Conservation (phyloP, 1,140 invertebrate genomes). For the Aphaenogaster ashmeadi region DNA sequence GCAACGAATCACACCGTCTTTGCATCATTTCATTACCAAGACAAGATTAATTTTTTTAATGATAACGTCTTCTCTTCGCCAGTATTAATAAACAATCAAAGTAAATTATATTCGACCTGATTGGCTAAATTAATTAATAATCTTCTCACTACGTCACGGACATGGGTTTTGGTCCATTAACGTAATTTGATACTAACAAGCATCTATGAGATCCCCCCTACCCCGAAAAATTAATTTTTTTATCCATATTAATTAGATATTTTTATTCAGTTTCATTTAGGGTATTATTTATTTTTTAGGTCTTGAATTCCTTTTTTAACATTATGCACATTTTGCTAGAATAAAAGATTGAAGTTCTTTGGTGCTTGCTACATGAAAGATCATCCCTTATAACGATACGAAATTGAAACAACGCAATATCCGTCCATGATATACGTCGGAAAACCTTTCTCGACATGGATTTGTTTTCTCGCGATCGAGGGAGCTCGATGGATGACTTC, state of each 20-base stretch:
- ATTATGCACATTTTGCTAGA: not conserved
- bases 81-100: too few relatives aligned
- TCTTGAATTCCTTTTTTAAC: not conserved
- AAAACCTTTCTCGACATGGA: not conserved
- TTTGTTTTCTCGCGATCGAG: not conserved
- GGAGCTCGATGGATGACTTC: conserved; percentile 11
- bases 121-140: too few relatives aligned
- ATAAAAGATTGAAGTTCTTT: not conserved
- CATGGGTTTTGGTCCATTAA: too few relatives aligned
- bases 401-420: not conserved
- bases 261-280: not conserved
- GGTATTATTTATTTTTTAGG: not conserved
- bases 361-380: not conserved
- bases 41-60: not conserved
- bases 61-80: too few relatives aligned
- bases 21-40: not conserved
- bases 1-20: not conserved
- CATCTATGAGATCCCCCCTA: too few relatives aligned
- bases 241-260: not conserved
- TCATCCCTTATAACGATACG: not conserved
- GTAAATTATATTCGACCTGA: too few relatives aligned
- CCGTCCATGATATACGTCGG: not conserved
- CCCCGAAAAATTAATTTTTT: not conserved
- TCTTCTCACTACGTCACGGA: too few relatives aligned
- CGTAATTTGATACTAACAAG: too few relatives aligned